These are phyloP conservation scores for Macrophya alboannulata DNA, from an alignment of 2,888 invertebrate genomes.

Conservation along the genomic window DNA sequence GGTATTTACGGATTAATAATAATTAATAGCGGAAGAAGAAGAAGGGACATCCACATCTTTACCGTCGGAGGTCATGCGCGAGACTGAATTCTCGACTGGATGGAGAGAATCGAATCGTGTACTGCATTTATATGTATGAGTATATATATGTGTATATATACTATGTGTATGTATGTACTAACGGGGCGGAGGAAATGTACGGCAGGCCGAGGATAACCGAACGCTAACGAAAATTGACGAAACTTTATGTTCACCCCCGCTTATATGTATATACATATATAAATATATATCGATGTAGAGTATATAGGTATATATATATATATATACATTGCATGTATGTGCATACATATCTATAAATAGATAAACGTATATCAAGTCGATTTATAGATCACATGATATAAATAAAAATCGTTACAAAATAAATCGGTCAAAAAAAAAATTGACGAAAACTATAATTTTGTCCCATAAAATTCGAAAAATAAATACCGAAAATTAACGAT, in stretches of 20 bases:
- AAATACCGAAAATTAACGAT: not conserved
- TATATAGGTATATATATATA: not conserved
- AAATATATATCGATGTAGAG: not conserved
- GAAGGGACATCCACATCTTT: constrained; percentile 54
- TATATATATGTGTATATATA: too few species aligned
- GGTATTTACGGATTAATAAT: constrained; percentile 22
- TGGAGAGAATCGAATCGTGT: constrained; percentile 41
- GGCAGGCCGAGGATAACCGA: constrained; percentile 60
- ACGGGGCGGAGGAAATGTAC: constrained; percentile 70
- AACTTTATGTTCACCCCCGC: not conserved
- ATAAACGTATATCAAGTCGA: not conserved
- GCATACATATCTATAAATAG: not conserved
- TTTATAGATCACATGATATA: not conserved
- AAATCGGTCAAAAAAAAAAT: not conserved
- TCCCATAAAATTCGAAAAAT: not conserved
- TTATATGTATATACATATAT: not conserved
- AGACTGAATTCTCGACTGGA: constrained; percentile 67
- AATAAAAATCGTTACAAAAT: not conserved
- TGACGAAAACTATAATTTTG: not conserved
- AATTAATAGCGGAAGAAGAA: not conserved
- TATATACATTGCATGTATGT: not conserved
- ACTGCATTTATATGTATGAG: too few species aligned
- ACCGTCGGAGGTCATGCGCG: constrained; percentile 68
- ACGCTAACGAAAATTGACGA: constrained; percentile 13
- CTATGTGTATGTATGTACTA: not conserved